Conservation (phyloP, 2,113 vertebrate genomes). For the Albula goreensis region DNA sequence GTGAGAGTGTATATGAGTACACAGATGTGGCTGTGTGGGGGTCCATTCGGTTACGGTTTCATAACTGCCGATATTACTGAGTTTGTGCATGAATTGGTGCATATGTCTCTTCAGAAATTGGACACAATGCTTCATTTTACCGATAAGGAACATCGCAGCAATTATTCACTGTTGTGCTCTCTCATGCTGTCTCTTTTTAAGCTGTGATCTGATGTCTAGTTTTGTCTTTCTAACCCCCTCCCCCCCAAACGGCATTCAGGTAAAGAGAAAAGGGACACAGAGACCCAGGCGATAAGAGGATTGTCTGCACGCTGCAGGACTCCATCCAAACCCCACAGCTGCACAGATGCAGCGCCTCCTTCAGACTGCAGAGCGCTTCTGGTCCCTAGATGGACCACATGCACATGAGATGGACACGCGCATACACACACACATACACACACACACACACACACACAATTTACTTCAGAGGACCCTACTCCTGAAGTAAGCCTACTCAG, state of each 20-base stretch:
- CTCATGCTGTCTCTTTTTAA: background rate
- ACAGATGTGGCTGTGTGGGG: background rate
- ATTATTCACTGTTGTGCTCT: background rate
- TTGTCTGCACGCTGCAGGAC: constrained; percentile 66
- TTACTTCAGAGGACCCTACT: constrained; percentile 17
- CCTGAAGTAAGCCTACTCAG: background rate
- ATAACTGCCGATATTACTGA: no score
- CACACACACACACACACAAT: constrained; percentile 16
- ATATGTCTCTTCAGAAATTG: no score
- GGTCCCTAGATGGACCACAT: constrained; percentile 25
- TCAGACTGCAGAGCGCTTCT: constrained; percentile 81
- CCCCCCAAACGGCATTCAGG: constrained; percentile 67
- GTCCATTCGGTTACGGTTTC: background rate
- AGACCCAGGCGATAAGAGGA: constrained; percentile 66
- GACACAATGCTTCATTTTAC: background rate
- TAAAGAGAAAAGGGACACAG: constrained; percentile 79
- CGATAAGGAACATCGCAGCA: background rate
- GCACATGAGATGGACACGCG: constrained; percentile 26
- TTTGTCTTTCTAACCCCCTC: constrained; percentile 6
- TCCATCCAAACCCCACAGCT: constrained; percentile 66
- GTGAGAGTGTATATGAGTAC: no score
- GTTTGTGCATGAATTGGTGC: no score
- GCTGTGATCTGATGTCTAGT: background rate
- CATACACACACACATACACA: constrained; percentile 35
- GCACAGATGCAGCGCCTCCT: constrained; percentile 72